Evolutionary conservation across 1,140 invertebrate genomes (phyloP), one percentile per base, ranked within the genome.

Genomic region (Drosophila repletoides): DNA sequence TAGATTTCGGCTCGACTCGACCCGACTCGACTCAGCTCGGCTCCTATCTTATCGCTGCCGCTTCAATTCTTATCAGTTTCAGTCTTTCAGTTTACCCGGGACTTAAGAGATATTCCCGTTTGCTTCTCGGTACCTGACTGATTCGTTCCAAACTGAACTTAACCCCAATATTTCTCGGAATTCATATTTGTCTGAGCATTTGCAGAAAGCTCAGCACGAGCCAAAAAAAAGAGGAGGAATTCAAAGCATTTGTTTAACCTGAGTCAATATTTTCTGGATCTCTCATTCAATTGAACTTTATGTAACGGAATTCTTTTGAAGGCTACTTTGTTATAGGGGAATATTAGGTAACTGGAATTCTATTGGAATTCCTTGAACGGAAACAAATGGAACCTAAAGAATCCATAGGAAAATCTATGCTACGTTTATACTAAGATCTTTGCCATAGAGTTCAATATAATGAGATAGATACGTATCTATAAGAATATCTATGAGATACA

Each of bases 81-180:
- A 34, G 19, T 10, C 7, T 19, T 28, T 17, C 26, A 31, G 46
- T 52, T 41, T 49, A 21, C n/a, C 17, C 24, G 19, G n/a, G 55
- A 21, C 45, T 31, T 56, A 28, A 15, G 24, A 3, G 24, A 19
- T 34, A 7, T 43, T 41, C 29, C 12, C 22, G 12, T 17, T 28
- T 9, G 33, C 22, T 60, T 66, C 55, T 60, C 15, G 45, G 45
- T 81, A 81, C 77, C 77, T 81, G 77, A 80, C 48, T 36, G 43
- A n/a, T 29, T 34, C 24, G 2, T 1, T 7, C 4, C 14, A 53
- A 65, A 77, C 76, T 81, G 77, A 81, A 81, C 77, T 81, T 81
- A 76, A 81, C 77, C 77, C 77, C 77, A 70, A 72, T 81, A 46
- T 52, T 81, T 84, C 79, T 73, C 17, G 74, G 77, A 81, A 81